Evolutionary conservation across 2,113 vertebrate genomes (phyloP).

Genomic region (Microtus oregoni): DNA sequence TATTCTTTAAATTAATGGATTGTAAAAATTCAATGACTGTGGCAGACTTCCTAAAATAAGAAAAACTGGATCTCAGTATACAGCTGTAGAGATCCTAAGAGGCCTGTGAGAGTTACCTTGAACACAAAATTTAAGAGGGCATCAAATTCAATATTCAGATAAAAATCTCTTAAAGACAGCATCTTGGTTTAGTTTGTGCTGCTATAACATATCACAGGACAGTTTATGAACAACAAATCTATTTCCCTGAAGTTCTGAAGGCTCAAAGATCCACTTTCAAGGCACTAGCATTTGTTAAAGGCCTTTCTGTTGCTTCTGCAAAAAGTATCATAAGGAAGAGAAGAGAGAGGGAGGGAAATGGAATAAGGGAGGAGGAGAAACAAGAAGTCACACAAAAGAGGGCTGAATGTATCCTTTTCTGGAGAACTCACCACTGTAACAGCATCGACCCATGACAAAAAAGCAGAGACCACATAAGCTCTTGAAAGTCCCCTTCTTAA

Average conservation of each 20-base stretch:
- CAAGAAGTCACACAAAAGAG: neutral
- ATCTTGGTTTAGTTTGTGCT: neutral
- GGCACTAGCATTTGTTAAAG: neutral
- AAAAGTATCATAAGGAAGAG: neutral
- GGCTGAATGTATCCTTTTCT: neutral
- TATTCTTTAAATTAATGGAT: slow-evolving; percentile 30
- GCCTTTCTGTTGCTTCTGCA: neutral
- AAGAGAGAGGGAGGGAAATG: neutral
- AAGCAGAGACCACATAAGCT: neutral
- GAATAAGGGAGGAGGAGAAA: neutral
- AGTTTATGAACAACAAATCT: neutral
- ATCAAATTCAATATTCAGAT: slow-evolving; percentile 6
- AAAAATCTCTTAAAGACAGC: neutral
- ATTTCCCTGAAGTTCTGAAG: neutral
- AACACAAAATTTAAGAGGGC: neutral
- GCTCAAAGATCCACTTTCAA: neutral
- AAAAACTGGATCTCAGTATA: neutral
- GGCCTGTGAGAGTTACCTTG: neutral
- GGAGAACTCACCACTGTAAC: neutral
- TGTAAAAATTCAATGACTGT: slow-evolving; percentile 17
- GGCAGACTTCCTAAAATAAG: slow-evolving; percentile 8
- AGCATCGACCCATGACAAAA: neutral
- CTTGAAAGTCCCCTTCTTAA: neutral
- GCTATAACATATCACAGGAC: neutral
- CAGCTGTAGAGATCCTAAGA: neutral